phyloP scores from a whole-genome alignment of 2,888 invertebrate genomes.

The Drosophila yooni region DNA sequence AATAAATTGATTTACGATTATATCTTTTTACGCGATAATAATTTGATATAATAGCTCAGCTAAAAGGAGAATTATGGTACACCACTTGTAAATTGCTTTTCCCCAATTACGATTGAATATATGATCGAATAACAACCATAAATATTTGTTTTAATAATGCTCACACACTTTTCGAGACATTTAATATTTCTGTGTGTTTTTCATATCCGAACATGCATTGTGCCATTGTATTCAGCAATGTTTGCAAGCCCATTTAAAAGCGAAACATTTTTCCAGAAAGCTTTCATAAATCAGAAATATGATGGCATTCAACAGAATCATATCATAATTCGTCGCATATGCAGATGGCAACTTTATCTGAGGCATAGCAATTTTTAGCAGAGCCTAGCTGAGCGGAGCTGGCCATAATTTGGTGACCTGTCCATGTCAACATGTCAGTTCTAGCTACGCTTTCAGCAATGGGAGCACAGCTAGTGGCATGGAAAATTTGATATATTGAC shows the following conservation, averaged over 20 bases:
- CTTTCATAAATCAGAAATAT: background rate
- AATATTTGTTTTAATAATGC: background rate
- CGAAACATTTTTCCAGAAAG: background rate
- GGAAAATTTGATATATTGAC: conserved; percentile 53
- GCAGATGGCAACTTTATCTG: conserved; percentile 6
- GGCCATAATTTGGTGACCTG: conserved; percentile 38
- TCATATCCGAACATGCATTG: background rate
- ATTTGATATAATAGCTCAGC: background rate
- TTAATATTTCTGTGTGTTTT: background rate
- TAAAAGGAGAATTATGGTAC: accelerated
- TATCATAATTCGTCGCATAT: conserved; percentile 1
- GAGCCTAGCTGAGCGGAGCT: conserved; percentile 11
- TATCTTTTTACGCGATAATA: background rate
- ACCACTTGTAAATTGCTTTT: background rate
- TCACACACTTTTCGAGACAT: too few relatives aligned
- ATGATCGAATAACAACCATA: background rate
- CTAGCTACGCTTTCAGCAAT: conserved; percentile 3
- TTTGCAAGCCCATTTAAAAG: background rate
- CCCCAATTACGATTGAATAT: background rate
- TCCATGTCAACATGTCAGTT: conserved; percentile 26
- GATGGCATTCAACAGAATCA: background rate
- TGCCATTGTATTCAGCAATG: background rate
- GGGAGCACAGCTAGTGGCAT: conserved; percentile 31
- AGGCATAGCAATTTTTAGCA: conserved; percentile 1
- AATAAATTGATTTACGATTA: background rate